Evolutionary conservation across 2,113 vertebrate species (phyloP).

Genomic region (Nanger granti): DNA sequence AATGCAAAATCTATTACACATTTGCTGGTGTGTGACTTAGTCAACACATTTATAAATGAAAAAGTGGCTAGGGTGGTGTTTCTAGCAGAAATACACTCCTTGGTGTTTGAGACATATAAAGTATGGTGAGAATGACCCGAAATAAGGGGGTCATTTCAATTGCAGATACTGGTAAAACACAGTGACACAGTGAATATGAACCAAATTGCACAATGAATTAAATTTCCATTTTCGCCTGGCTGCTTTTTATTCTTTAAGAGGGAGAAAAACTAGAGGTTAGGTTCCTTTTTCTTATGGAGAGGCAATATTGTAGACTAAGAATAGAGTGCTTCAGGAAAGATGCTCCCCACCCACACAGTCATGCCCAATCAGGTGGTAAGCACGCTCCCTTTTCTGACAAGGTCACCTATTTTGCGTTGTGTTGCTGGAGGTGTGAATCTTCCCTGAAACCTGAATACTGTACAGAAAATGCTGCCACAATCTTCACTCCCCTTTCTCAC

Average conservation of each 20-base stretch:
- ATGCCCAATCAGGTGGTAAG: no score
- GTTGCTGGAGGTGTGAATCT: background rate
- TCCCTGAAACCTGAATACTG: background rate
- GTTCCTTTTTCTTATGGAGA: background rate
- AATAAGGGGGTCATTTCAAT: background rate
- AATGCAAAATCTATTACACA: background rate
- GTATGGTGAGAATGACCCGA: background rate
- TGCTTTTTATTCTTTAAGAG: background rate
- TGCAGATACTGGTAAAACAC: background rate
- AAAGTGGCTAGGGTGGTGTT: background rate
- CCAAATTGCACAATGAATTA: background rate
- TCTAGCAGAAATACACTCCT: background rate
- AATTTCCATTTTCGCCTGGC: background rate
- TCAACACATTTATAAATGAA: conserved; percentile 20
- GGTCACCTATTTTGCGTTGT: background rate
- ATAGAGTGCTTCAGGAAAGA: background rate
- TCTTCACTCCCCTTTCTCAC: background rate
- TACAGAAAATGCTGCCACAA: background rate
- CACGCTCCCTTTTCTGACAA: background rate
- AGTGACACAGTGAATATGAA: background rate
- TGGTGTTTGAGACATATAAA: background rate
- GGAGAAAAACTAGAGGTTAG: background rate
- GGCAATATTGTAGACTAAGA: background rate
- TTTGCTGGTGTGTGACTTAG: background rate
- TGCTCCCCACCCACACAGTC: background rate